Conservation (phyloP, 2,888 invertebrate species). For the Plemyria rubiginata region DNA sequence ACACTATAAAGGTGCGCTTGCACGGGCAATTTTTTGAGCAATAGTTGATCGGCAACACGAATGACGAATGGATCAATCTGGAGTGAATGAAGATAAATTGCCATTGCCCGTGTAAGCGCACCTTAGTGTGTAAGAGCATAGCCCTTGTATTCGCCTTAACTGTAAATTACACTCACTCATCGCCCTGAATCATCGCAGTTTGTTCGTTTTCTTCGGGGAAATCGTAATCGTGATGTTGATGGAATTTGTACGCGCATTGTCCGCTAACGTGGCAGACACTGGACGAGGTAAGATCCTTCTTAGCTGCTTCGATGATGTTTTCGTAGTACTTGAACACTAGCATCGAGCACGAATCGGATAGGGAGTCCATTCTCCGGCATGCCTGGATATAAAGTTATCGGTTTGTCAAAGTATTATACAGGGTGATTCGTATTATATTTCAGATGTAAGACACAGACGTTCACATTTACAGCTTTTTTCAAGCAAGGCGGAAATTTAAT, state of each 20-base stretch:
- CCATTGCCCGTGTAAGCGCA: too few relatives aligned
- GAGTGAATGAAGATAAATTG: too few relatives aligned
- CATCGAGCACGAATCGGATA: constrained; percentile 92
- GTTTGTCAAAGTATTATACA: not conserved
- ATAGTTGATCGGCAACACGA: too few relatives aligned
- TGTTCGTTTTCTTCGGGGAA: constrained; percentile 81
- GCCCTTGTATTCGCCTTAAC: too few relatives aligned
- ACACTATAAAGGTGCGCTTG: too few relatives aligned
- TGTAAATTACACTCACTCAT: constrained; percentile 67
- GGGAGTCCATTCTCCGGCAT: constrained; percentile 89
- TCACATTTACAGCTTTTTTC: too few relatives aligned
- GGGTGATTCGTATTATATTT: too few relatives aligned
- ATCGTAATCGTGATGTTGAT: constrained; percentile 86
- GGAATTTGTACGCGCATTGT: constrained; percentile 88
- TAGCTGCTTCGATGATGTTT: constrained; percentile 87
- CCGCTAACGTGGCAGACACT: constrained; percentile 91
- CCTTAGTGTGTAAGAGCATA: too few relatives aligned
- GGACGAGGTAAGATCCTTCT: constrained; percentile 85
- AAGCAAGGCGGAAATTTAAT: too few relatives aligned
- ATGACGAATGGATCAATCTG: too few relatives aligned
- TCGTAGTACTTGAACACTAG: constrained; percentile 90
- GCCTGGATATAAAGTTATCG: constrained; percentile 55
- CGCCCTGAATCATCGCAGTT: constrained; percentile 80
- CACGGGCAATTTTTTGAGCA: too few relatives aligned
- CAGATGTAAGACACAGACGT: too few relatives aligned